Percentiles rank a stretch among this genome's conserved stretches.
phyloP scores from a whole-genome alignment of 2,888 invertebrate genomes.

The Rhimphoctona megacephalus region DNA sequence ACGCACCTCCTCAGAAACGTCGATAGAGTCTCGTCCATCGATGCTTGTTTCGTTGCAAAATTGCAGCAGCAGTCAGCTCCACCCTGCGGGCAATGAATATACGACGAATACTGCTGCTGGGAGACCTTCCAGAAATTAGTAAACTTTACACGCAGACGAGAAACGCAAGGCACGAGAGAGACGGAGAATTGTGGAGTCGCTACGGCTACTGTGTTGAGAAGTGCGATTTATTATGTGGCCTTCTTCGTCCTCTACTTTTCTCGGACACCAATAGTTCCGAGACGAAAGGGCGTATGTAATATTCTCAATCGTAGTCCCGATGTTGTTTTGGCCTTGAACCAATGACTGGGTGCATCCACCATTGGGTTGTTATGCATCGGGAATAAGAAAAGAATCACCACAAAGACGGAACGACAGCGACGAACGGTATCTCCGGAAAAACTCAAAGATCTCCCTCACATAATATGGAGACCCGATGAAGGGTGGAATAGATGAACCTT shows the following conservation, averaged over 20 bases:
- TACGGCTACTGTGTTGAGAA: constrained; percentile 51
- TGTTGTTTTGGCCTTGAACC: constrained; percentile 2
- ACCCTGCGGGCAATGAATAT: constrained; percentile 48
- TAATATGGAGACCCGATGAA: constrained; percentile 6
- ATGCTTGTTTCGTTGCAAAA: constrained; percentile 44
- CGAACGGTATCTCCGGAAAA: constrained; percentile 21
- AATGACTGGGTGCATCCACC: not conserved
- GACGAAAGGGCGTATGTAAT: constrained; percentile 4
- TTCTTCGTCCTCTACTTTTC: constrained; percentile 68
- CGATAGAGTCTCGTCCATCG: constrained; percentile 26
- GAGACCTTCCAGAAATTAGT: constrained; percentile 79
- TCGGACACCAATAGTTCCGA: not conserved
- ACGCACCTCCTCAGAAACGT: constrained; percentile 26
- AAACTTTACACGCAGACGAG: constrained; percentile 78
- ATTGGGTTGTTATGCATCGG: constrained; percentile 68
- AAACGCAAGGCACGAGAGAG: constrained; percentile 38
- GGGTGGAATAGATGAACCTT: constrained; percentile 39
- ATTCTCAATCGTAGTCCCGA: not conserved
- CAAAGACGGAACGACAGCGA: constrained; percentile 34
- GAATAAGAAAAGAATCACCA: constrained; percentile 74
- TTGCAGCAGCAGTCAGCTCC: constrained; percentile 41
- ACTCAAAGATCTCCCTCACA: constrained; percentile 35
- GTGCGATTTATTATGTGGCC: constrained; percentile 42
- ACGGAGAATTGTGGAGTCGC: constrained; percentile 17
- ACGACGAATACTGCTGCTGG: constrained; percentile 27